These are phyloP conservation scores for Leptopilina drosophilae DNA, from an alignment of 2,888 invertebrate genomes.

Conservation along the genomic window DNA sequence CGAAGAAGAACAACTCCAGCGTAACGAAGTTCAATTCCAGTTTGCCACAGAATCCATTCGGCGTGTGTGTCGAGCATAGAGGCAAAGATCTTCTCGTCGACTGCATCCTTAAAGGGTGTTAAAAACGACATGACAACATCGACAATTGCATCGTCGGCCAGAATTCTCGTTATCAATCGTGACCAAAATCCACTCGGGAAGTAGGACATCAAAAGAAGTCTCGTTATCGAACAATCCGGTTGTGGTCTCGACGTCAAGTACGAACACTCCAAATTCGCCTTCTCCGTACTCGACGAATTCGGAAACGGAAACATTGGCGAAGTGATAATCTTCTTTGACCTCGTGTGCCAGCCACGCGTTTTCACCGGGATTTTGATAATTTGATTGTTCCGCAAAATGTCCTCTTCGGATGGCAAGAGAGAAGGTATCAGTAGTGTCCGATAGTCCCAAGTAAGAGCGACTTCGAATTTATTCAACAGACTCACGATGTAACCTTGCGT, in stretches of 20 bases:
- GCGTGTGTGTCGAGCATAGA: slow-evolving; percentile 84
- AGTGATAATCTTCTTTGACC: slow-evolving; percentile 80
- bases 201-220: slow-evolving; percentile 95
- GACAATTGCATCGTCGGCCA: slow-evolving; percentile 92
- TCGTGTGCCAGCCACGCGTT: slow-evolving; percentile 83
- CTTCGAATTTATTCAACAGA: slow-evolving; percentile 96
- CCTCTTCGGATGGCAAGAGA: slow-evolving; percentile 88
- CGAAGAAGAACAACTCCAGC: slow-evolving; percentile 89
- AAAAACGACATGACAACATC: slow-evolving; percentile 88
- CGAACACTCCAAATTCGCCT: slow-evolving; percentile 73
- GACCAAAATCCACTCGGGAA: slow-evolving; percentile 99
- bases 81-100: slow-evolving; percentile 81
- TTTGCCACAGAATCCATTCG: slow-evolving; percentile 96
- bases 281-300: slow-evolving; percentile 54
- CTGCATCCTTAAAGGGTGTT: slow-evolving; percentile 84
- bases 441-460: slow-evolving; percentile 97
- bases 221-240: slow-evolving; percentile 81
- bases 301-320: slow-evolving; percentile 74
- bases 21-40: slow-evolving; percentile 91
- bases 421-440: slow-evolving; percentile 94
- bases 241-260: slow-evolving; percentile 78
- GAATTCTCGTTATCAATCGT: slow-evolving; percentile 91
- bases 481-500: slow-evolving; percentile 91
- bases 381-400: slow-evolving; percentile 77
- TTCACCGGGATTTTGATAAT: slow-evolving; percentile 80